These are phyloP conservation scores for Chesias legatella DNA, from an alignment of 2,888 invertebrate species.

Conservation along the genomic window DNA sequence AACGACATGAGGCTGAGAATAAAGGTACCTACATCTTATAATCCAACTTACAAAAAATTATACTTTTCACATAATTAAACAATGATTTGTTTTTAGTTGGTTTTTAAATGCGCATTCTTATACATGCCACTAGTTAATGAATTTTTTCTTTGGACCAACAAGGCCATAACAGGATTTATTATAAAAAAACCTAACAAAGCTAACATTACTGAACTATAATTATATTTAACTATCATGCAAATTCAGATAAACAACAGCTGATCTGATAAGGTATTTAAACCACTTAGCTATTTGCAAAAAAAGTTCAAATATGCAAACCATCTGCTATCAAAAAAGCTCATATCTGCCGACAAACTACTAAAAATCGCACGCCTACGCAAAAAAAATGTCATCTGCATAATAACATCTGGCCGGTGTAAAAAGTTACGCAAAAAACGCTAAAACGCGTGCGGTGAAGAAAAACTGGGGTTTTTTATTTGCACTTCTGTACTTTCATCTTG, in stretches of 20 bases:
- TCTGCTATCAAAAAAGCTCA: conserved; percentile 66
- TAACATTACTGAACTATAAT: no score
- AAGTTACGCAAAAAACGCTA: conserved; percentile 63
- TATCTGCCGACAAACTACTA: conserved; percentile 62
- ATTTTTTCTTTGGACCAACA: no score
- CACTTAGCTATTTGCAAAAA: conserved; percentile 38
- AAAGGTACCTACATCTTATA: no score
- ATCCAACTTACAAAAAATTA: no score
- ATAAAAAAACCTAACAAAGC: no score
- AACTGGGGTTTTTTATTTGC: conserved; percentile 15
- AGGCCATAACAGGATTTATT: no score
- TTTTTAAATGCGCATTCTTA: no score
- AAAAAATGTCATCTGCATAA: conserved; percentile 80
- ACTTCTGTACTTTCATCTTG: background rate
- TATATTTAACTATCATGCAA: conserved; percentile 21
- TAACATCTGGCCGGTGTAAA: conserved; percentile 72
- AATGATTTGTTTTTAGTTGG: no score
- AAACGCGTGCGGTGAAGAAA: conserved; percentile 54
- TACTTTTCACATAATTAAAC: no score
- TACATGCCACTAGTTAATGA: no score
- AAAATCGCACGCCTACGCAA: conserved; percentile 65
- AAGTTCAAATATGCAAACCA: conserved; percentile 59
- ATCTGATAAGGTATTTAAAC: conserved; percentile 19
- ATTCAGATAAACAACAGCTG: conserved; percentile 25
- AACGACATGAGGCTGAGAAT: no score